Evolutionary conservation across 2,888 invertebrate genomes (phyloP).

Genomic region (Podotricha telesiphe): DNA sequence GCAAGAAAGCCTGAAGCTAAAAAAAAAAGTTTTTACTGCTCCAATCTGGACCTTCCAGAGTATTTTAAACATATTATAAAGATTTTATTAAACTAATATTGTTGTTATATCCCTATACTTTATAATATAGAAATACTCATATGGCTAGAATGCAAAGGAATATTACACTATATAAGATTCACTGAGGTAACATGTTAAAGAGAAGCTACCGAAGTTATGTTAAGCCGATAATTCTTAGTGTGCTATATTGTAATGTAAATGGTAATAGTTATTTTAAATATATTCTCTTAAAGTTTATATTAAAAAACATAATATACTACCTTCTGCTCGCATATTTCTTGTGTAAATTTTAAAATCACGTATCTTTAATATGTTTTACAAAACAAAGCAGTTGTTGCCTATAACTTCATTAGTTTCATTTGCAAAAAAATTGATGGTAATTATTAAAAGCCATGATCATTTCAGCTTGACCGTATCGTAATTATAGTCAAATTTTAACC

Average conservation of each 20-base stretch:
- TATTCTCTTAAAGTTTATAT: not conserved
- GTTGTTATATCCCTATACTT: not conserved
- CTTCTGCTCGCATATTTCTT: not conserved
- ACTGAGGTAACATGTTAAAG: conserved; percentile 18
- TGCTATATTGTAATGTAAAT: conserved; percentile 9
- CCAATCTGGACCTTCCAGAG: too few species aligned
- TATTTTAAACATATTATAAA: too few species aligned
- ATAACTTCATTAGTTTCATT: too few species aligned
- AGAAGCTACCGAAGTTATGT: conserved; percentile 23
- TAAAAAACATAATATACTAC: not conserved
- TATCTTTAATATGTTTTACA: too few species aligned
- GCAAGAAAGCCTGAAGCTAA: too few species aligned
- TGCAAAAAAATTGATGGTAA: too few species aligned
- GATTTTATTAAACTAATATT: not conserved
- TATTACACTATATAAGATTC: not conserved
- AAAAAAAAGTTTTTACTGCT: too few species aligned
- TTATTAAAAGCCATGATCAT: too few species aligned
- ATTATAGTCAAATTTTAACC: too few species aligned
- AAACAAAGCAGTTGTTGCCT: too few species aligned
- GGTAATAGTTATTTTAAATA: not conserved
- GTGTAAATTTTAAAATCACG: not conserved
- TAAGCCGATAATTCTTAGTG: conserved; percentile 11
- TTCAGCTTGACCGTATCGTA: too few species aligned
- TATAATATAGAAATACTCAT: not conserved
- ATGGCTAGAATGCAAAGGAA: not conserved